Evolutionary conservation across 2,888 invertebrate genomes (phyloP).

Genomic region (Perdita meconis): DNA sequence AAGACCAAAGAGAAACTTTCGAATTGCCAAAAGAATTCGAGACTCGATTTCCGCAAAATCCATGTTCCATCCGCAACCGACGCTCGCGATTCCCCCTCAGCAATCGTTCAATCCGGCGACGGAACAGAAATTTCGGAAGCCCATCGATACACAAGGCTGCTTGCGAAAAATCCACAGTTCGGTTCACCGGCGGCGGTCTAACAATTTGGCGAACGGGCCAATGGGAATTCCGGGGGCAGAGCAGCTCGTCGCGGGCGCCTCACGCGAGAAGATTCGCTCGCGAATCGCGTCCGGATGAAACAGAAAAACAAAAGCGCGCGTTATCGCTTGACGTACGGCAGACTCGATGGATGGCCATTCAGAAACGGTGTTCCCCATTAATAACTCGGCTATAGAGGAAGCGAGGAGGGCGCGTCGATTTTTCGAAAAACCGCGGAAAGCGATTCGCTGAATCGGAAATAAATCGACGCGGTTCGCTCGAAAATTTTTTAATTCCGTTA

Average conservation of each 20-base stretch:
- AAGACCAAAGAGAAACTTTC: no score
- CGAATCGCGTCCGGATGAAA: neutral
- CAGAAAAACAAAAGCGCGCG: no score
- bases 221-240: conserved; percentile 17
- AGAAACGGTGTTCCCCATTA: conserved; percentile 42
- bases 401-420: conserved; percentile 23
- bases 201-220: conserved; percentile 5
- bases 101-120: conserved; percentile 1
- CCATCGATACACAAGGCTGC: neutral
- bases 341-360: conserved; percentile 12
- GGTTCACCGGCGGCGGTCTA: neutral
- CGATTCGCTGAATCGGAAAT: conserved; percentile 53
- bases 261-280: no score
- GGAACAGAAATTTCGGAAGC: conserved; percentile 14
- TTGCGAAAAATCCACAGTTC: neutral
- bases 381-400: conserved; percentile 14
- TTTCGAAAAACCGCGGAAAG: conserved; percentile 54
- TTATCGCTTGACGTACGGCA: conserved; percentile 16
- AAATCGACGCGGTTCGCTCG: conserved; percentile 43
- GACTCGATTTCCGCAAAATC: no score
- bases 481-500: conserved; percentile 56
- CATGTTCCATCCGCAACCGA: no score
- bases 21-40: no score
- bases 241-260: no score
- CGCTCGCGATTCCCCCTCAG: conserved; percentile 10